Base-by-base conservation (phyloP, 2,113 vertebrate species). In the Thamnophis sirtalis region DNA sequence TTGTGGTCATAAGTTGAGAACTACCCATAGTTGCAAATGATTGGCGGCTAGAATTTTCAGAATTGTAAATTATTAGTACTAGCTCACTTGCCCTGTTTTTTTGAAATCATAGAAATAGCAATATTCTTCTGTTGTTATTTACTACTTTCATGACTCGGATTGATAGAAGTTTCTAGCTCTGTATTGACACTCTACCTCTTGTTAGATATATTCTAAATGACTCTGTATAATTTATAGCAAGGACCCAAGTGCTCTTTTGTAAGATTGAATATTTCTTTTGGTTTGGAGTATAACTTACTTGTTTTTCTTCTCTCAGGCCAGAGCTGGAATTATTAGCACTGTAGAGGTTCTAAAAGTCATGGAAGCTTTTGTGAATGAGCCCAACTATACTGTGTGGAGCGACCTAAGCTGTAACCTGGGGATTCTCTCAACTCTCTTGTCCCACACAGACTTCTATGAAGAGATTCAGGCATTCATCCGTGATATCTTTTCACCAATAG, bases 371-470 rank as follows among this genome's bases (percentile, higher is more conserved):
- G 97, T 99, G 97, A 99, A 99, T 92, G 99, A 99, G 97, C 99
- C 99, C 92, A 99, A 99, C 98, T 99, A 99, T 97, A 99, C 99
- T 0, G 99, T 99, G 95, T 99, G 99, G 99, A 99, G 99, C 89
- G 98, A 99, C 98, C 98, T 99, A 95, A 99, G 99, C 98, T 99
- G 98, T 97, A 99, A 99, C 97, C 98, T 99, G 97, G 99, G 98
- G 48, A 98, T 99, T 93, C 97, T 99, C 94, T 98, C 98, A 91
- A 99, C 98, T 50, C 98, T 99, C 94, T 98, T 99, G 93, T 99
- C 99, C 94, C 98, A 99, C 98, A 99, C 99, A 5, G 99, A 99
- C 94, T 99, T 98, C 97, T 98, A 99, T 94, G 98, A 99, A 96
- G 99, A 99, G 73, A 98, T 99, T 97, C 99, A 99, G 97, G 98